Percentiles rank a stretch among this genome's conserved stretches.
These are phyloP conservation scores for Montifringilla adamsi DNA, from an alignment of 2,113 vertebrate genomes.

Conservation along the genomic window DNA sequence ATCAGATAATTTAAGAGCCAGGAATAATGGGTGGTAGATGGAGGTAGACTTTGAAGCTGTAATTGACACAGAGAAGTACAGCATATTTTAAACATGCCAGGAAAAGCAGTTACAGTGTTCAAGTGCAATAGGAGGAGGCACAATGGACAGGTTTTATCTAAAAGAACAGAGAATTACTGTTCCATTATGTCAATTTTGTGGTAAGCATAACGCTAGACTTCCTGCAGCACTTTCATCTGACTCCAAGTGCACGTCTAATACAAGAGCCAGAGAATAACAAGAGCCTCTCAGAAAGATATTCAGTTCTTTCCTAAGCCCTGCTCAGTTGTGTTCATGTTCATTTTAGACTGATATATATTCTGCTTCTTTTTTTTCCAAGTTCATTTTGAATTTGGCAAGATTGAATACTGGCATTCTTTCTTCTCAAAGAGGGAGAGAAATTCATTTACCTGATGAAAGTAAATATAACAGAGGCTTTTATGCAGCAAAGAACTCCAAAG, in stretches of 20 bases:
- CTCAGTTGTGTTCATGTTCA: background rate
- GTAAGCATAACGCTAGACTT: background rate
- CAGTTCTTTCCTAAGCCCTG: background rate
- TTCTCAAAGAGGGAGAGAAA: background rate
- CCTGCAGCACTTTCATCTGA: conserved; percentile 26
- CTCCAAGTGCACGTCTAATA: background rate
- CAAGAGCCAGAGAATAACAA: background rate
- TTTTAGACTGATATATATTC: background rate
- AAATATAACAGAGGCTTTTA: background rate
- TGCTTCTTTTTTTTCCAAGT: background rate
- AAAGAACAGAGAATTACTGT: conserved; percentile 34
- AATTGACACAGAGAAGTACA: conserved; percentile 20
- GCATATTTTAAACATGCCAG: conserved; percentile 16
- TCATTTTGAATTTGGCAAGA: background rate
- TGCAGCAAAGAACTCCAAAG: background rate
- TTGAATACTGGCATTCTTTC: background rate
- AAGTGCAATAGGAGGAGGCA: background rate
- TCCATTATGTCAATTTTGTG: conserved; percentile 45
- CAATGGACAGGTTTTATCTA: conserved; percentile 43
- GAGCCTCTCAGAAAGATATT: background rate
- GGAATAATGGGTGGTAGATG: background rate
- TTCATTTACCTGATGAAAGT: background rate
- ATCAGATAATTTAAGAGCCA: conserved; percentile 5
- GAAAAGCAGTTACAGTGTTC: conserved; percentile 13
- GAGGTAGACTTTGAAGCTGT: conserved; percentile 31